Evolutionary conservation across 1,140 invertebrate genomes (phyloP), one percentile per base, ranked within the genome.

Genomic region (Drosophila busckii): DNA sequence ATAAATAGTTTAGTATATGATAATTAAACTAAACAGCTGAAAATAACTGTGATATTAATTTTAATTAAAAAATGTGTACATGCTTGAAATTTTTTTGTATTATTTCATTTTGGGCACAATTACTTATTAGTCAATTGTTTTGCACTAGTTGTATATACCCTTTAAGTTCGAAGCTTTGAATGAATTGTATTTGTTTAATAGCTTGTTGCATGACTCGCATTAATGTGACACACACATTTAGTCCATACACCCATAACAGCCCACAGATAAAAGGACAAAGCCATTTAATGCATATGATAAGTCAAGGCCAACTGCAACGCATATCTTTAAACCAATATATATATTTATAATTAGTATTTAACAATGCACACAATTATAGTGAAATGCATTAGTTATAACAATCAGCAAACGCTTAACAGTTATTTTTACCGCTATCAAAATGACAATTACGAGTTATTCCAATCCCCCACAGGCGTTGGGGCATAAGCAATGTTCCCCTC

Each of bases 201-300:
- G 25, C 32, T 28, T 56, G 44, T 69, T 64, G 70, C 70, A 75
- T 55, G 70, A 53, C 48, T 44, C 38, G 23, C 41, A 50, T 29
- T 50, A 68, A 50, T 37, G 32, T 20, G 3, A 62, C 17, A 41
- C 22, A 42, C 32, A 20, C 7, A 48, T 23, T 23, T 23, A 6
- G 12, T 10, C 15, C 48, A n/a, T 34, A 19, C 10, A 19, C 44
- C 20, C 37, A 56, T 34, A 54, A 35, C 31, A 20, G n/a, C 12
- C 7, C 26, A 6, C 1, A 31, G n/a, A n/a, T 48, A 41, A 62
- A 59, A 55, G 50, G 29, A 56, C 35, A 41, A 38, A 26, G 25
- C 20, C 40, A 60, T 45, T 53, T 37, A 61, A 42, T 64, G 42
- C 42, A 48, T 19, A 41, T 16, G 42, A 15, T 37, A 53, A 65